phyloP scores from a whole-genome alignment of 2,113 vertebrate genomes.

The Ophiodon elongatus region DNA sequence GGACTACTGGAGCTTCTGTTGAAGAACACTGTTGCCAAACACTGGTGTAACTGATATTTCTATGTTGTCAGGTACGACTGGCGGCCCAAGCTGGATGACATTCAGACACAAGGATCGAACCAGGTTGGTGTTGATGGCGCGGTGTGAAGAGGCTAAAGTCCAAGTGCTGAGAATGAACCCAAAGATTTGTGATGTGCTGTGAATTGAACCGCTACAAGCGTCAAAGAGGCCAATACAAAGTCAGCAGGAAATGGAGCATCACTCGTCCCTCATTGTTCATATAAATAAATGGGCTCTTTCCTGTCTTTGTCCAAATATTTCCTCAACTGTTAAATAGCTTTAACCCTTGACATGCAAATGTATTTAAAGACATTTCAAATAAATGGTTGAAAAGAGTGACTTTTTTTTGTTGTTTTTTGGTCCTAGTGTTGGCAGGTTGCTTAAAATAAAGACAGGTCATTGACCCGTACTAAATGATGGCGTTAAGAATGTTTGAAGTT shows the following conservation, averaged over 20 bases:
- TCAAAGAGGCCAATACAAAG: neutral
- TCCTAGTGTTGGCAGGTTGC: neutral
- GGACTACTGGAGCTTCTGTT: neutral
- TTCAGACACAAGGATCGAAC: no score
- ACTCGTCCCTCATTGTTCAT: neutral
- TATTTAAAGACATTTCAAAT: neutral
- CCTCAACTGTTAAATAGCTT: neutral
- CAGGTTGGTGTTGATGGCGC: conserved; percentile 17
- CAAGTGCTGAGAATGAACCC: neutral
- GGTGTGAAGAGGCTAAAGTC: no score
- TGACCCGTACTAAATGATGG: neutral
- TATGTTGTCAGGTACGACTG: neutral
- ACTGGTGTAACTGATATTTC: neutral
- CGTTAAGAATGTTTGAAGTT: neutral
- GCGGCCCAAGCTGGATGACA: neutral
- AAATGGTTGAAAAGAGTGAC: neutral
- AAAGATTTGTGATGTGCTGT: neutral
- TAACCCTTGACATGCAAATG: neutral
- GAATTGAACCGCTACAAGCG: no score
- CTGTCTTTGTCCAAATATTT: no score
- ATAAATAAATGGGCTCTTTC: neutral
- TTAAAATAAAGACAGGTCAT: neutral
- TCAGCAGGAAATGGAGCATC: neutral
- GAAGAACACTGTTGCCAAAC: neutral
- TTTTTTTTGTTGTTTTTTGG: no score